Conservation (phyloP, 2,113 vertebrate genomes). For the Dolichotis patagonum region DNA sequence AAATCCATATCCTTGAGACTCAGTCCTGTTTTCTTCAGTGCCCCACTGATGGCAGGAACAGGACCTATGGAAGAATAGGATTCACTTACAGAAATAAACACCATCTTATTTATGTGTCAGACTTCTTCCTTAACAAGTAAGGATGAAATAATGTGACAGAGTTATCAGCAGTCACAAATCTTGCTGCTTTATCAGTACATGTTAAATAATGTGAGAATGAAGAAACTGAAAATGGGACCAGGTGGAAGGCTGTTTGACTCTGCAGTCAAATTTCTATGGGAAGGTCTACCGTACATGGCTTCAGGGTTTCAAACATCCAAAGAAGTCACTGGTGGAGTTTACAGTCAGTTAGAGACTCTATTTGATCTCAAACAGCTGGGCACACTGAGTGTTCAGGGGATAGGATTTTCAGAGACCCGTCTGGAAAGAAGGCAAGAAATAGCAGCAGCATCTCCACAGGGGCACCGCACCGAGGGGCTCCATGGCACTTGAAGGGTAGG, state of each 20-base stretch:
- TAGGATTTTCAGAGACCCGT: neutral
- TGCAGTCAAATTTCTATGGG: neutral
- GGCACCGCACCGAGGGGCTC: neutral
- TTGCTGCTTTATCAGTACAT: neutral
- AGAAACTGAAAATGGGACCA: neutral
- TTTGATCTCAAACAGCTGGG: neutral
- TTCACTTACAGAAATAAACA: neutral
- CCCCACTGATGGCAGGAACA: conserved; percentile 94
- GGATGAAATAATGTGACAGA: neutral
- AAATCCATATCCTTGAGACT: conserved; percentile 96
- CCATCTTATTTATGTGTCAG: neutral
- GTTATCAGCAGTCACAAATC: neutral
- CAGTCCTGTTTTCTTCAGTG: conserved; percentile 94
- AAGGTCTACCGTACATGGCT: neutral
- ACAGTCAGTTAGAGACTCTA: neutral
- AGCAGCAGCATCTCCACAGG: neutral
- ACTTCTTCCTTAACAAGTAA: neutral
- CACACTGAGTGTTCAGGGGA: neutral
- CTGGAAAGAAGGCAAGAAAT: neutral
- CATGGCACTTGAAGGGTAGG: neutral
- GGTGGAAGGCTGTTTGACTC: neutral
- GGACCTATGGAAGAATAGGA: conserved; percentile 88
- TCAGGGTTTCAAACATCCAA: neutral
- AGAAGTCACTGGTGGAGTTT: neutral
- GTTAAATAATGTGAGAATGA: neutral